Percentiles rank a stretch among this genome's conserved stretches.
Evolutionary conservation across 2,888 invertebrate species (phyloP).

Genomic region (Octonoba sinensis): DNA sequence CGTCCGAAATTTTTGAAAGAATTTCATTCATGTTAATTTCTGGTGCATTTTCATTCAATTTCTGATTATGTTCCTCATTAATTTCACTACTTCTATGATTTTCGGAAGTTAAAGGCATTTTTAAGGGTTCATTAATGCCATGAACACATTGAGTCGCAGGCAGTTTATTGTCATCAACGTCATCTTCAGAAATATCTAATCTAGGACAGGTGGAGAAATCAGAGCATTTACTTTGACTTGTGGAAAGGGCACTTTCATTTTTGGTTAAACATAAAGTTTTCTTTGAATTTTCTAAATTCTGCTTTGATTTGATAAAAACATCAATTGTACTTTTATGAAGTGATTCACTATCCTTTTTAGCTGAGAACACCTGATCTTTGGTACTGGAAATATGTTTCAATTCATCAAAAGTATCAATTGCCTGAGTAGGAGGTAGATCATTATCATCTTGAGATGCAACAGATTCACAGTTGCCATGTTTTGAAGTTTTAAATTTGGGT

Average conservation of each 20-base stretch:
- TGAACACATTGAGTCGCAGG: constrained; percentile 5
- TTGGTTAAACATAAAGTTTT: background rate
- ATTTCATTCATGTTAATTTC: no score
- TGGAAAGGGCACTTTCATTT: background rate
- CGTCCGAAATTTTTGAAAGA: no score
- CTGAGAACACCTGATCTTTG: background rate
- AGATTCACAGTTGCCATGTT: background rate
- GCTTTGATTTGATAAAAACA: background rate
- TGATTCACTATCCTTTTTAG: background rate
- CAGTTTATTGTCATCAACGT: background rate
- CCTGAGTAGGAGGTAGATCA: constrained; percentile 14
- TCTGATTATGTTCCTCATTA: background rate
- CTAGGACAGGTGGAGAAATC: no score
- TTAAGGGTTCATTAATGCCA: background rate
- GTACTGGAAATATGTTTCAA: background rate
- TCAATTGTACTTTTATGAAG: background rate
- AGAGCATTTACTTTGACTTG: no score
- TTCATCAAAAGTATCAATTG: background rate
- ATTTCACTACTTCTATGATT: background rate
- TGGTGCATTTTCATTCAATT: background rate
- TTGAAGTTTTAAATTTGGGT: background rate
- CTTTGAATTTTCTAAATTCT: background rate
- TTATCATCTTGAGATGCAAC: background rate
- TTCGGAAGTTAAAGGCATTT: background rate
- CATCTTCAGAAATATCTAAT: background rate